Conservation (phyloP, 2,888 invertebrate species). For the Venusia cambrica region DNA sequence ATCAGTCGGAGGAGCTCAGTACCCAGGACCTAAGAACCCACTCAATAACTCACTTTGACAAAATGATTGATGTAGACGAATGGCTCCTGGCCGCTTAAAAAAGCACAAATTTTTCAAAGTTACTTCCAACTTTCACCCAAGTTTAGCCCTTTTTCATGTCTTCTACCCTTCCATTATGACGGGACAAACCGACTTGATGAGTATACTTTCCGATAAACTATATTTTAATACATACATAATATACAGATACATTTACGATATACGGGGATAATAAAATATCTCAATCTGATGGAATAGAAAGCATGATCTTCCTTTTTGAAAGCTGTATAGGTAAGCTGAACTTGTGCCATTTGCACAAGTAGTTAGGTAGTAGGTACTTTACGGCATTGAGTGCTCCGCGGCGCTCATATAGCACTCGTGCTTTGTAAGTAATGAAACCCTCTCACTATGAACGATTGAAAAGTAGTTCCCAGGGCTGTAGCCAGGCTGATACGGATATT, state of each 20-base stretch:
- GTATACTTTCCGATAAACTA: no score
- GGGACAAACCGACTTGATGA: no score
- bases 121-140: conserved; percentile 18
- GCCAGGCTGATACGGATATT: no score
- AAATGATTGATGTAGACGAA: conserved; percentile 38
- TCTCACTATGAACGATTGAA: conserved; percentile 8
- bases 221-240: no score
- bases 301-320: conserved; percentile 7
- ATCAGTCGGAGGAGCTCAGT: no score
- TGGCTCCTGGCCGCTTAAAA: conserved; percentile 33
- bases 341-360: conserved; percentile 4
- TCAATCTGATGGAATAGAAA: no score
- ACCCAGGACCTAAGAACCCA: conserved; percentile 23
- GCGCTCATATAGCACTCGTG: conserved; percentile 10
- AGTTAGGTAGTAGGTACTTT: background rate
- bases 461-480: conserved; percentile 1
- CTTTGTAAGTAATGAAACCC: conserved; percentile 11
- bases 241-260: no score
- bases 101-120: conserved; percentile 24
- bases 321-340: no score
- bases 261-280: no score
- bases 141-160: no score
- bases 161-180: no score
- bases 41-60: conserved; percentile 42
- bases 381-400: conserved; percentile 7